A percentile compares a stretch with the other conserved stretches of the same genome.
phyloP scores from a whole-genome alignment of 1,140 invertebrate genomes.

The Brachionus calyciflorus region DNA sequence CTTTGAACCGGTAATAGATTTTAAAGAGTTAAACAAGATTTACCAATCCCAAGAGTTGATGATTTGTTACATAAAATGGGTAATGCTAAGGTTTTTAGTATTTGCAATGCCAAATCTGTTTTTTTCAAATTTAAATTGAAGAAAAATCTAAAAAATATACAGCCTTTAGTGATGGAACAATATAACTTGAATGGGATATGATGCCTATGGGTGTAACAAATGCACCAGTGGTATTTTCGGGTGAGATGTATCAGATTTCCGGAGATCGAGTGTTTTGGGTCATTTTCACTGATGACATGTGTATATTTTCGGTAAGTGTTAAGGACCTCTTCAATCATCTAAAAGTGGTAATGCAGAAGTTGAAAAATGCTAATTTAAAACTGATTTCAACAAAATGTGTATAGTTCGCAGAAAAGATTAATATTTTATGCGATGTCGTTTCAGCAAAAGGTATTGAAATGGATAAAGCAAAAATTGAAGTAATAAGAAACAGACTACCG shows the following conservation, averaged over 20 bases:
- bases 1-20: background rate
- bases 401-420: constrained; percentile 50
- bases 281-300: constrained; percentile 63
- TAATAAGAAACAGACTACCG: constrained; percentile 48
- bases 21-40: constrained; percentile 33
- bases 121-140: constrained; percentile 35
- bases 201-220: constrained; percentile 49
- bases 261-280: constrained; percentile 49
- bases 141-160: constrained; percentile 47
- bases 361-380: constrained; percentile 56
- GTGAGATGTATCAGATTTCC: constrained; percentile 52
- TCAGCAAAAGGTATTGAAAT: constrained; percentile 47
- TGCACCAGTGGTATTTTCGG: constrained; percentile 48
- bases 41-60: constrained; percentile 17
- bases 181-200: constrained; percentile 47
- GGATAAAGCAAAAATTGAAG: constrained; percentile 48
- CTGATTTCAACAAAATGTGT: constrained; percentile 58
- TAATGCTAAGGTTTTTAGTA: background rate
- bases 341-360: no score
- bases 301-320: constrained; percentile 54
- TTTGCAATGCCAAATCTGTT: constrained; percentile 27
- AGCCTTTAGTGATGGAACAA: constrained; percentile 48
- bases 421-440: constrained; percentile 48
- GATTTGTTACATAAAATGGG: constrained; percentile 8
- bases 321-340: constrained; percentile 57